Conservation (phyloP, 2,888 invertebrate species). For the Philereme vetulata region DNA sequence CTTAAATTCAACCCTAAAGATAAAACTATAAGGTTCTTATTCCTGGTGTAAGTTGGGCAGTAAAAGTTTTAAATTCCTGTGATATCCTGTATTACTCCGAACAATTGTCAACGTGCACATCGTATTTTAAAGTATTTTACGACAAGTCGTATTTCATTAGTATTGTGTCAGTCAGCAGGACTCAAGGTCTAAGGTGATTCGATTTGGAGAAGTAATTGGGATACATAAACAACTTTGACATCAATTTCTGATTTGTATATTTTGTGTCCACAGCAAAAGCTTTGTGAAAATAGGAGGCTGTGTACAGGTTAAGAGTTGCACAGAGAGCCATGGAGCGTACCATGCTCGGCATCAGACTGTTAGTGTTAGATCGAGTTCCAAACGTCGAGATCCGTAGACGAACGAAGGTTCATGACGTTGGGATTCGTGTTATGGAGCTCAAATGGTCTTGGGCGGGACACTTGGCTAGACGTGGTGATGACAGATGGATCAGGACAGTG, state of each 20-base stretch:
- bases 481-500: too few relatives aligned
- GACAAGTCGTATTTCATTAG: conserved; percentile 66
- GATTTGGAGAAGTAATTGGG: conserved; percentile 49
- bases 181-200: conserved; percentile 40
- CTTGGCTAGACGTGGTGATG: too few relatives aligned
- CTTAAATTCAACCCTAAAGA: conserved; percentile 21
- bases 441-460: too few relatives aligned
- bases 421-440: too few relatives aligned
- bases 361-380: too few relatives aligned
- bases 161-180: conserved; percentile 50
- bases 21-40: conserved; percentile 31
- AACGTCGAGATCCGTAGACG: too few relatives aligned
- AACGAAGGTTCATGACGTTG: too few relatives aligned
- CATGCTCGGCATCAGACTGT: too few relatives aligned
- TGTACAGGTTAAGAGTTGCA: too few relatives aligned
- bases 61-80: conserved; percentile 51
- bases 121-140: conserved; percentile 70
- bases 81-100: conserved; percentile 61
- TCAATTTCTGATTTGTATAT: conserved; percentile 6
- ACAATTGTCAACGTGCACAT: conserved; percentile 59
- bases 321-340: too few relatives aligned
- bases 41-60: conserved; percentile 28
- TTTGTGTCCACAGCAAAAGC: neutral
- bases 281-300: too few relatives aligned
- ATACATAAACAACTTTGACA: conserved; percentile 1